phyloP scores from a whole-genome alignment of 2,888 invertebrate species.

The Crematogaster levior region DNA sequence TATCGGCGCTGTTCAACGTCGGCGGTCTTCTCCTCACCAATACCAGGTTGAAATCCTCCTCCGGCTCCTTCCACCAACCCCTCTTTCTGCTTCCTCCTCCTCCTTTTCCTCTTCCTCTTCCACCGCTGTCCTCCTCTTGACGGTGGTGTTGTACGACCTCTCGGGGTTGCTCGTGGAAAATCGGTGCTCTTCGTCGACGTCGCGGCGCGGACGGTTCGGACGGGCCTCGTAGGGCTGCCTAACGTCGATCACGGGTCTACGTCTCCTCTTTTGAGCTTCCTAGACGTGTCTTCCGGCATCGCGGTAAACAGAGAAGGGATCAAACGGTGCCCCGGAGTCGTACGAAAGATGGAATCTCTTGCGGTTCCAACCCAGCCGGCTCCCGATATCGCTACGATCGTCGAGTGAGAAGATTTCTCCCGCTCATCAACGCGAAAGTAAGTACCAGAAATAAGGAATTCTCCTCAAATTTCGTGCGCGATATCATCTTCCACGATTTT shows the following conservation, averaged over 20 bases:
- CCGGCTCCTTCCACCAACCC: constrained; percentile 75
- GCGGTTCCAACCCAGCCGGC: constrained; percentile 21
- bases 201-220: constrained; percentile 78
- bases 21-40: constrained; percentile 72
- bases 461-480: neutral
- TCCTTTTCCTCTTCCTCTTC: constrained; percentile 72
- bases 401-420: constrained; percentile 17
- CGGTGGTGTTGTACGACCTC: constrained; percentile 78
- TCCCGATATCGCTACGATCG: constrained; percentile 4
- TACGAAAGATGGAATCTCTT: constrained; percentile 31
- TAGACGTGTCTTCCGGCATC: constrained; percentile 72
- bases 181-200: constrained; percentile 79
- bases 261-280: constrained; percentile 69
- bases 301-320: constrained; percentile 38
- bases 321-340: constrained; percentile 56
- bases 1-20: constrained; percentile 71
- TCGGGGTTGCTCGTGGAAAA: constrained; percentile 81
- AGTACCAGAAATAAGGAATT: constrained; percentile 19
- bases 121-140: constrained; percentile 74
- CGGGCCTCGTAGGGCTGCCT: constrained; percentile 72
- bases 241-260: constrained; percentile 74
- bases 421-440: constrained; percentile 32
- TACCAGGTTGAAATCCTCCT: constrained; percentile 77
- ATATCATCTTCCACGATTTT: neutral
- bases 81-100: constrained; percentile 70